phyloP scores from a whole-genome alignment of 1,140 invertebrate species.

The Hesperophylax magnus region DNA sequence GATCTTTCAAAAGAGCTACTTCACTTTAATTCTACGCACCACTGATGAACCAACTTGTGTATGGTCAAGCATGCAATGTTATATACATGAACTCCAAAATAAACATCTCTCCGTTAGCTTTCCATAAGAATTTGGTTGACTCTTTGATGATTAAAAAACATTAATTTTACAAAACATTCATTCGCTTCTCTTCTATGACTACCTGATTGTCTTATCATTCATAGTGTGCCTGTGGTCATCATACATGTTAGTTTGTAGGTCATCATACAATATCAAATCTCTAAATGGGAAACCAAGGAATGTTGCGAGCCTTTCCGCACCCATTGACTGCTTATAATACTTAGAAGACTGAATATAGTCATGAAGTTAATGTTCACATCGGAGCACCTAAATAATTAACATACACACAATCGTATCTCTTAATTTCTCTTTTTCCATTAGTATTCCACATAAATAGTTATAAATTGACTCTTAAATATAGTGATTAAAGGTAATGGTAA shows the following conservation, averaged over 20 bases:
- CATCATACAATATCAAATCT: background rate
- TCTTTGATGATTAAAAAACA: background rate
- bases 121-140: background rate
- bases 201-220: constrained; percentile 36
- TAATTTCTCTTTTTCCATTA: constrained; percentile 17
- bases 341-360: background rate
- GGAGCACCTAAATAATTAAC: constrained; percentile 30
- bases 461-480: constrained; percentile 34
- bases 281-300: background rate
- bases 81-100: constrained; percentile 3
- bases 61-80: background rate
- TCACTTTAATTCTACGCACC: background rate
- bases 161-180: constrained; percentile 20
- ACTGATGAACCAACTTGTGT: background rate
- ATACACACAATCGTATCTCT: constrained; percentile 28
- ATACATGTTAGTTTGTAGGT: background rate
- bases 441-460: constrained; percentile 16
- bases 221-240: constrained; percentile 24
- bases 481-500: constrained; percentile 11
- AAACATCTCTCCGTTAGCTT: background rate
- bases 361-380: background rate
- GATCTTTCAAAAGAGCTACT: background rate
- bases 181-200: constrained; percentile 15
- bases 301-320: background rate
- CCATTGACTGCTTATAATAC: background rate